Conservation (phyloP, 2,113 vertebrate genomes). For the Gallinago jamesoni region DNA sequence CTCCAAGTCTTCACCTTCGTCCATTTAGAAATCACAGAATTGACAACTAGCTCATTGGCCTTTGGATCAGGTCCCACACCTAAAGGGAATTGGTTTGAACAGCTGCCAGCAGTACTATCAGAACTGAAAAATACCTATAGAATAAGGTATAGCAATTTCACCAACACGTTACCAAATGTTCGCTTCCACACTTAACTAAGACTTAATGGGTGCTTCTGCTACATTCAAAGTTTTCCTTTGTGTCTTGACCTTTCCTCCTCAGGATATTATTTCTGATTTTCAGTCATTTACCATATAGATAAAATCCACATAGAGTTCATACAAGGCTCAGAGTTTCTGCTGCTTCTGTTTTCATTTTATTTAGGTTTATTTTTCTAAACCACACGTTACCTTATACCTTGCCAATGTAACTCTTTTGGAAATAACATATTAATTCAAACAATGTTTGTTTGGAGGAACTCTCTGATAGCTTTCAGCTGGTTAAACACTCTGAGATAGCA, state of each 20-base stretch:
- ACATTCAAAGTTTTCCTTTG: not conserved
- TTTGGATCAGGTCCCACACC: not conserved
- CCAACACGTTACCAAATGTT: not conserved
- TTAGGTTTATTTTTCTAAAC: conserved; percentile 67
- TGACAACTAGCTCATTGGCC: not conserved
- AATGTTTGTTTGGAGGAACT: conserved; percentile 53
- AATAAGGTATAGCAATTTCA: not conserved
- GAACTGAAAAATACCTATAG: not conserved
- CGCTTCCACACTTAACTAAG: not conserved
- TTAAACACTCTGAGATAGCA: conserved; percentile 61
- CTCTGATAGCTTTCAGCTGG: conserved; percentile 68
- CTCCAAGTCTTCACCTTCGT: not conserved
- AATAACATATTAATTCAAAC: conserved; percentile 66
- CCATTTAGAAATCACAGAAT: not conserved
- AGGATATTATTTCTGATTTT: not conserved
- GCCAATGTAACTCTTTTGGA: conserved; percentile 57
- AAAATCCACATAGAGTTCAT: conserved; percentile 29
- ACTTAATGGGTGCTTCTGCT: not conserved
- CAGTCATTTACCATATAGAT: not conserved
- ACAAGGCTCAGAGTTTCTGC: conserved; percentile 28
- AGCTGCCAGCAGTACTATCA: not conserved
- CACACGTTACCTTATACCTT: conserved; percentile 52
- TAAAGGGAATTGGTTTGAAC: not conserved
- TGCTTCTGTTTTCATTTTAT: conserved; percentile 62
- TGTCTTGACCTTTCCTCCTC: not conserved